Evolutionary conservation across 2,888 invertebrate species (phyloP), one percentile per base, ranked within the genome.

Genomic region (Agrochola lychnidis): DNA sequence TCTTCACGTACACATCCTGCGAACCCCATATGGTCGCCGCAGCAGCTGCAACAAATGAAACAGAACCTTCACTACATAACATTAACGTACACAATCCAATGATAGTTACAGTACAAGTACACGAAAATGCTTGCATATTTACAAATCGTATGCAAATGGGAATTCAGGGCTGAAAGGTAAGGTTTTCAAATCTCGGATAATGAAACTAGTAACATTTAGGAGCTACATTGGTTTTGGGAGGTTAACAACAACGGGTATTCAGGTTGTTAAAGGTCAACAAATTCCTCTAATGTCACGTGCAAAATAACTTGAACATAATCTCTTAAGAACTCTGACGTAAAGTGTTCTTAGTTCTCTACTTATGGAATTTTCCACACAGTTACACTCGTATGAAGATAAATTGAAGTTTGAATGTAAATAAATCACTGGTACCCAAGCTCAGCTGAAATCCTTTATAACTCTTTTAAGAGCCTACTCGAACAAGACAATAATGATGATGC

Each of bases 1-100:
- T 98, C 97, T 98, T 98, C 91, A 99, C 99, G 95, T 98, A 98
- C 88, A 98, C 98, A 91, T 99, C 99, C 89, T 98, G 98, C 63
- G 98, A 98, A 82, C 98, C 98, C 94, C 98, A 97, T 92, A 99
- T 99, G 93, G 97, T 98, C 67, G 99, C 99, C 92, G 98, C 98
- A 53, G 99, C 98, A 91, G 98, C 98, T 99, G 97, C 87, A 97
- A 97, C 96, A 95, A 95, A 76, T 78, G 75, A 92, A 91, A 92
- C 85, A 67, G 53, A 72, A 88, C 82, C 82, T 92, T 92, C 89
- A 84, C 19, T n/a, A 68, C 75, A 16, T 74, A 67, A 22, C 59
- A 25, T 76, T 78, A 87, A 74, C 67, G 81, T 77, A 61, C 51
- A 83, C 30, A 79, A 57, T 79, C n/a, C 67, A 36, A 57, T 66